These are phyloP conservation scores for Diadromus collaris DNA, from an alignment of 2,888 invertebrate species.

Conservation along the genomic window DNA sequence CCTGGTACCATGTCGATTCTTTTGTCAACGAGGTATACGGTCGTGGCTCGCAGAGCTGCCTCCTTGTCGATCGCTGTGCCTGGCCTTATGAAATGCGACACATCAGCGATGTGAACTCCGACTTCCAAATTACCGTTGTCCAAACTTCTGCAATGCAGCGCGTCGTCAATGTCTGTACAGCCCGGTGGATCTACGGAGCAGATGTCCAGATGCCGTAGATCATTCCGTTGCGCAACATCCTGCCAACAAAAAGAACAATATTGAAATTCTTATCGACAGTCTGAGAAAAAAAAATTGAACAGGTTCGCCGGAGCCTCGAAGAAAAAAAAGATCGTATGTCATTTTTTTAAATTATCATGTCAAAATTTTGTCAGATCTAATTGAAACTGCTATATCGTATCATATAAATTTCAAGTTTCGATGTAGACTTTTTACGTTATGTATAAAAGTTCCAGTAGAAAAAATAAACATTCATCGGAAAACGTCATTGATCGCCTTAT, in stretches of 20 bases:
- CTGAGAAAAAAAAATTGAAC: background rate
- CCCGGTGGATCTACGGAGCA: constrained; percentile 99
- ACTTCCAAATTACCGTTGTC: constrained; percentile 90
- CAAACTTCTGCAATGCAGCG: constrained; percentile 92
- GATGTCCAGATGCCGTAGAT: constrained; percentile 91
- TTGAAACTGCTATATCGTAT: constrained; percentile 19
- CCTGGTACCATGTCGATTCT: constrained; percentile 93
- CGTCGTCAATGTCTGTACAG: constrained; percentile 99
- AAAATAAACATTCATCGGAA: constrained; percentile 46
- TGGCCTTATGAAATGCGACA: constrained; percentile 97
- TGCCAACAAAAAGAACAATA: constrained; percentile 73
- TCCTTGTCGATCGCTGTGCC: constrained; percentile 95
- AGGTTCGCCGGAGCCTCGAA: background rate
- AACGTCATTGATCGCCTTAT: constrained; percentile 58
- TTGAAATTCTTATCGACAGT: background rate
- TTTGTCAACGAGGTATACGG: constrained; percentile 97
- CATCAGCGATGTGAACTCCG: constrained; percentile 99
- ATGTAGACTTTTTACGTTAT: constrained; percentile 49
- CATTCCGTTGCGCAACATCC: constrained; percentile 90
- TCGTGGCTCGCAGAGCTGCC: constrained; percentile 96
- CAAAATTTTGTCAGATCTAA: constrained; percentile 47
- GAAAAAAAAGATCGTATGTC: constrained; percentile 33
- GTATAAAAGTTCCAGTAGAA: constrained; percentile 52
- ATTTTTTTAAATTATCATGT: constrained; percentile 54
- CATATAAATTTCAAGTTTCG: constrained; percentile 23